Conservation (phyloP, 2,113 vertebrate genomes). For the Choloepus hoffmanni region DNA sequence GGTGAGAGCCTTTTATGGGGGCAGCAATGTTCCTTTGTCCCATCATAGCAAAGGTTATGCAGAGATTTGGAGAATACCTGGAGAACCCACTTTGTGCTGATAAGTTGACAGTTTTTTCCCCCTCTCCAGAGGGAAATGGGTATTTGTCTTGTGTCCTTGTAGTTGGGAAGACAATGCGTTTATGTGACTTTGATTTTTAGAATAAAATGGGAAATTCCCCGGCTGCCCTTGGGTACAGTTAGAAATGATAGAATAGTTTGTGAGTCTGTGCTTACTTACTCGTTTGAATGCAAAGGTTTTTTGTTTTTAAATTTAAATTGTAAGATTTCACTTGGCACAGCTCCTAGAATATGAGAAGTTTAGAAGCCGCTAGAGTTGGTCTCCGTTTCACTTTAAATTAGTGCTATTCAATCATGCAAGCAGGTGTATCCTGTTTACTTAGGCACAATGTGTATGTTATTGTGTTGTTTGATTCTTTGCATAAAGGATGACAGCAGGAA, state of each 20-base stretch:
- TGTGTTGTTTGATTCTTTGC: slow-evolving; percentile 40
- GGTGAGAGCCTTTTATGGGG: not conserved
- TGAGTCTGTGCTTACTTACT: slow-evolving; percentile 4
- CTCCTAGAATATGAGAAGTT: slow-evolving; percentile 44
- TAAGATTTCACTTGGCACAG: slow-evolving; percentile 42
- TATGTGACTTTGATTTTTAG: slow-evolving; percentile 25
- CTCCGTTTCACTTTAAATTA: slow-evolving; percentile 60
- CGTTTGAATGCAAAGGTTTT: not conserved
- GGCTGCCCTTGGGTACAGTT: not conserved
- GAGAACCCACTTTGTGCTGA: not conserved
- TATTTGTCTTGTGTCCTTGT: not conserved
- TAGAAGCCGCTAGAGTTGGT: not conserved
- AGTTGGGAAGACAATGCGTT: not conserved
- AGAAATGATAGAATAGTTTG: not conserved
- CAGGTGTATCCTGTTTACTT: not conserved
- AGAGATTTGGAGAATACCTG: not conserved
- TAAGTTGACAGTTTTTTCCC: not conserved
- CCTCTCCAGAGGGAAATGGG: not conserved
- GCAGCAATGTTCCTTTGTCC: not conserved
- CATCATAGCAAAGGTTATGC: not conserved
- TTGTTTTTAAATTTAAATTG: not conserved
- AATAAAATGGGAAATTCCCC: slow-evolving; percentile 27
- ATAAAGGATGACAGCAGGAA: not conserved
- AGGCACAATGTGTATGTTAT: not conserved
- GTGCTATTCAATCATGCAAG: not conserved